phyloP scores from a whole-genome alignment of 1,140 invertebrate species.

The Diabrotica undecimpunctata region DNA sequence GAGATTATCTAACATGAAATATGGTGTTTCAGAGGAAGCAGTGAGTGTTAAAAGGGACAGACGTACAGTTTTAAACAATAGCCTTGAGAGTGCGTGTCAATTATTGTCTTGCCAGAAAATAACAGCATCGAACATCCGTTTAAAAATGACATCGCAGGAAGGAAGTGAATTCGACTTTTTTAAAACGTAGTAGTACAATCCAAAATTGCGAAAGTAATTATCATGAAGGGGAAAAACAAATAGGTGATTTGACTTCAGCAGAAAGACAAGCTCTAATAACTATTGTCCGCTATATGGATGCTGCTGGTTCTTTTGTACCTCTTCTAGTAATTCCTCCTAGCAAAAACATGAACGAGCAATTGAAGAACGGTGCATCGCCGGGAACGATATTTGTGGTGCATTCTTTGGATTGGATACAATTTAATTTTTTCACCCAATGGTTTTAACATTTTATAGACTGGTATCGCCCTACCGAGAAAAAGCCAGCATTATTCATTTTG shows the following conservation, averaged over 20 bases:
- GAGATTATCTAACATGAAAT: no score
- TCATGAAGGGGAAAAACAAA: slow-evolving; percentile 10
- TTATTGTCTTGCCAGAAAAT: no score
- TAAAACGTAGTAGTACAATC: slow-evolving; percentile 10
- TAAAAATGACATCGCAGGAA: background rate
- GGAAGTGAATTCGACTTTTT: background rate
- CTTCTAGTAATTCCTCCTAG: slow-evolving; percentile 44
- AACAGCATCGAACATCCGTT: no score
- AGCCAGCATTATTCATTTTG: slow-evolving; percentile 34
- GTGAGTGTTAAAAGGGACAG: no score
- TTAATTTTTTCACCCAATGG: slow-evolving; percentile 34
- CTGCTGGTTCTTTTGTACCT: slow-evolving; percentile 41
- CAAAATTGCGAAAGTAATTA: background rate
- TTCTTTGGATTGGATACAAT: slow-evolving; percentile 39
- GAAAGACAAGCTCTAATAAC: slow-evolving; percentile 39
- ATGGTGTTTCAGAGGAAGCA: no score
- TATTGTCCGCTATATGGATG: slow-evolving; percentile 39
- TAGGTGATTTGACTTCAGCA: slow-evolving; percentile 30
- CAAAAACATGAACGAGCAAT: slow-evolving; percentile 31
- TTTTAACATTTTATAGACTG: slow-evolving; percentile 34
- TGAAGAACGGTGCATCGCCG: slow-evolving; percentile 37
- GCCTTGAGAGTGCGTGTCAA: background rate
- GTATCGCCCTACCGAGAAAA: slow-evolving; percentile 22
- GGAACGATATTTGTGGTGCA: slow-evolving; percentile 38
- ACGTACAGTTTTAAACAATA: background rate